phyloP scores from a whole-genome alignment of 2,797 vertebrate species.

The Myiothlypis coronata region DNA sequence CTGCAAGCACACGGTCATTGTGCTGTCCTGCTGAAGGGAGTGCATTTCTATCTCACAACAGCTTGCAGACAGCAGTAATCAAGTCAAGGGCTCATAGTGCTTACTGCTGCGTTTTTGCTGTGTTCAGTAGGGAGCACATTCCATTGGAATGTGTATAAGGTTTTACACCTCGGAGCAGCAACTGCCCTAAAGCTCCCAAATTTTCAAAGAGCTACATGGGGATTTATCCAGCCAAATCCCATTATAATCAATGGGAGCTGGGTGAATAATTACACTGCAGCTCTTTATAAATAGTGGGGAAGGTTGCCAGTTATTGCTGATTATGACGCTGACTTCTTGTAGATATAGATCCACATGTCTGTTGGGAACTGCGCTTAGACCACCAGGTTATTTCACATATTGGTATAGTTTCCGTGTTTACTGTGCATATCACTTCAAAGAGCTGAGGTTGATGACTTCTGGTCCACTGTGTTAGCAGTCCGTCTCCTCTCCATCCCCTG shows the following conservation, averaged over 20 bases:
- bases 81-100: background rate
- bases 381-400: constrained; percentile 20
- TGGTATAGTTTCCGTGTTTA: constrained; percentile 14
- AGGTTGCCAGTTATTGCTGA: constrained; percentile 1
- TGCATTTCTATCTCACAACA: background rate
- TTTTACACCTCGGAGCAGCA: background rate
- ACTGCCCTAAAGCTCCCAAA: background rate
- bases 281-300: background rate
- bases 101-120: background rate
- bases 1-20: accelerated
- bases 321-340: constrained; percentile 27
- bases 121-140: background rate
- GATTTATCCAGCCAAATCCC: constrained; percentile 59
- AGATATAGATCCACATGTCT: background rate
- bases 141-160: background rate
- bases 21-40: background rate
- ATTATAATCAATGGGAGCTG: constrained; percentile 38
- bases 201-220: constrained; percentile 65
- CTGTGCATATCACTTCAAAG: constrained; percentile 51
- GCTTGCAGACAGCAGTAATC: background rate
- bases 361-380: background rate
- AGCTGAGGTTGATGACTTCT: constrained; percentile 56
- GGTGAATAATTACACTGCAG: constrained; percentile 29
- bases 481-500: constrained; percentile 53
- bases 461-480: constrained; percentile 47